Base-by-base conservation (phyloP, 2,797 vertebrate species). In the Rhincodon typus region DNA sequence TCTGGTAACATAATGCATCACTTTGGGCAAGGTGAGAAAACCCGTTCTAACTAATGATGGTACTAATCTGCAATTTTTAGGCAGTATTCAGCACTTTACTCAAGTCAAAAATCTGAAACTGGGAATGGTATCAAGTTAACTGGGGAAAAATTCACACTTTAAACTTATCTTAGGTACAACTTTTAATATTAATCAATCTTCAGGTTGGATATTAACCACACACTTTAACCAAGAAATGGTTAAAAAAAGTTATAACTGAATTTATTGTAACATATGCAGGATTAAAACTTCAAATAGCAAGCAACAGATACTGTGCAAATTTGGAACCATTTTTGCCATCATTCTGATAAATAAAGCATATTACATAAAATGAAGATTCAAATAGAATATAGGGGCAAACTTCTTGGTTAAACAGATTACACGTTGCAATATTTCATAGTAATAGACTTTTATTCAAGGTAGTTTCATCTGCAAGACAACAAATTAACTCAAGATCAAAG, bases 361-460 rank as follows among this genome's bases (percentile, higher is more conserved):
- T 95, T 50, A 77, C 25, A 95, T 77, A 95, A 50, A 95, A 95
- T 57, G 42, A 95, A 30, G 15, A 53, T 46, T 77, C n/a, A 38
- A 93, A 8, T 69, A 74, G 46, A 77, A 95, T 77, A 77, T 53
- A 50, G 46, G 30, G 70, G 7, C 25, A 72, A 94, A 72, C 67
- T 30, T 27, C 69, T 74, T 74, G 46, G 42, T 77, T 27, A 95
- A 77, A 77, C 50, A 94, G 94, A 95, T 95, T 95, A 95, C 46
- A 57, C 94, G 25, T n/a, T 50, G 70, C 94, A 77, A 95, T 77
- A 13, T 77, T 95, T 46, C 70, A 77, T 95, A 95, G 94, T 95
- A 95, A 95, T 95, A 95, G 94, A 95, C 94, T 95, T 95, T 95
- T 95, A 95, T 95, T 95, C 94, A 95, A 95, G 69, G 94, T 95